Evolutionary conservation across 2,888 invertebrate species (phyloP).

Genomic region (Acleris literana): DNA sequence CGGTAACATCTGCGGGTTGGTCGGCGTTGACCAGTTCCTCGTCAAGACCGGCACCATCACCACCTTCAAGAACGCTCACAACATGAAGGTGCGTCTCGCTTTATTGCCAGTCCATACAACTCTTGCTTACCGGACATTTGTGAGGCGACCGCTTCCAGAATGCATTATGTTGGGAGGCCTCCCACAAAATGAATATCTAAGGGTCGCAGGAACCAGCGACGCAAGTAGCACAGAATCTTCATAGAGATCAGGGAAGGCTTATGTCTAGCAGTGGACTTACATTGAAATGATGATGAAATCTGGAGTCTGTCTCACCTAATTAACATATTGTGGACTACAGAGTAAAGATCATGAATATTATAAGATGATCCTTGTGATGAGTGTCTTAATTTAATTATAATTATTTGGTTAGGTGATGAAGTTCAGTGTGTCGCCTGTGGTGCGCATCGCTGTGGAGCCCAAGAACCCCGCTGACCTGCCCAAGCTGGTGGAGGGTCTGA

Average conservation of each 20-base stretch:
- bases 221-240: too few species aligned
- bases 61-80: slow-evolving; percentile 99
- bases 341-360: too few species aligned
- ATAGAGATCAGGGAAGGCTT: too few species aligned
- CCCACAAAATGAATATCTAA: too few species aligned
- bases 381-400: background rate
- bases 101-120: background rate
- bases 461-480: slow-evolving; percentile 99
- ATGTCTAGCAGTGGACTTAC: too few species aligned
- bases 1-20: slow-evolving; percentile 99
- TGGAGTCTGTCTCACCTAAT: too few species aligned
- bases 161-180: too few species aligned
- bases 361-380: too few species aligned
- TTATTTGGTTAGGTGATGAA: slow-evolving; percentile 93
- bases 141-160: background rate
- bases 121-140: background rate
- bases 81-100: slow-evolving; percentile 89
- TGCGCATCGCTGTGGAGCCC: slow-evolving; percentile 99
- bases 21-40: slow-evolving; percentile 99
- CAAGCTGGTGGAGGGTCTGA: slow-evolving; percentile 99
- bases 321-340: too few species aligned
- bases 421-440: slow-evolving; percentile 99
- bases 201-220: too few species aligned
- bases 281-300: too few species aligned
- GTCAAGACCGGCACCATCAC: slow-evolving; percentile 99